Conservation (phyloP, 2,888 invertebrate genomes). For the Trissonchulus sp. region DNA sequence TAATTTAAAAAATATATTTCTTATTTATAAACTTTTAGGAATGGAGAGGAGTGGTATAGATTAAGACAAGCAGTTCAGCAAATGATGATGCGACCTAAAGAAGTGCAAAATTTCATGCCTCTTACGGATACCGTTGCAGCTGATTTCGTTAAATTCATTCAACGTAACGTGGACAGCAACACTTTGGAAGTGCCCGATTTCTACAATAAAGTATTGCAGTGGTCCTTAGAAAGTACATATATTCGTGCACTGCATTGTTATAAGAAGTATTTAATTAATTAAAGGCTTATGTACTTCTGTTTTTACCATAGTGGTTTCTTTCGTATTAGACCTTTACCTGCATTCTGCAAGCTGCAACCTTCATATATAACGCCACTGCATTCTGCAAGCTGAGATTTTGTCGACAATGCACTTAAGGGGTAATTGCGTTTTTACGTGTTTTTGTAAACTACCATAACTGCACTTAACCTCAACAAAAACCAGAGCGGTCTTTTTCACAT, state of each 20-base stretch:
- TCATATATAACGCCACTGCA: no score
- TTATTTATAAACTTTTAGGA: slow-evolving; percentile 60
- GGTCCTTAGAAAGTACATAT: slow-evolving; percentile 76
- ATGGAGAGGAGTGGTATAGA: slow-evolving; percentile 83
- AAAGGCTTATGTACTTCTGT: no score
- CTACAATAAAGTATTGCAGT: slow-evolving; percentile 79
- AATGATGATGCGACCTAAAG: slow-evolving; percentile 75
- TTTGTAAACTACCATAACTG: no score
- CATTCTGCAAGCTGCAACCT: no score
- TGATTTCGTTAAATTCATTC: slow-evolving; percentile 62
- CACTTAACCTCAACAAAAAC: no score
- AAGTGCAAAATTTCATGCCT: slow-evolving; percentile 66
- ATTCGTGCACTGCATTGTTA: slow-evolving; percentile 54
- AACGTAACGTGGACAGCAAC: slow-evolving; percentile 42
- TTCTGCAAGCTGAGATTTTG: no score
- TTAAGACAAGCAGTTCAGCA: slow-evolving; percentile 81
- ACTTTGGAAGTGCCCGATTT: slow-evolving; percentile 66
- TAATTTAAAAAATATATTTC: slow-evolving; percentile 17
- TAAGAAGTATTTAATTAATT: no score
- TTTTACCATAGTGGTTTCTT: no score
- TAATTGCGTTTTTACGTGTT: no score
- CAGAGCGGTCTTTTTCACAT: no score
- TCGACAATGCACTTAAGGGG: no score
- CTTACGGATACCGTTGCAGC: slow-evolving; percentile 64
- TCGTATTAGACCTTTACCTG: no score